Evolutionary conservation across 2,113 vertebrate species (phyloP).

Genomic region (Camelus bactrianus): DNA sequence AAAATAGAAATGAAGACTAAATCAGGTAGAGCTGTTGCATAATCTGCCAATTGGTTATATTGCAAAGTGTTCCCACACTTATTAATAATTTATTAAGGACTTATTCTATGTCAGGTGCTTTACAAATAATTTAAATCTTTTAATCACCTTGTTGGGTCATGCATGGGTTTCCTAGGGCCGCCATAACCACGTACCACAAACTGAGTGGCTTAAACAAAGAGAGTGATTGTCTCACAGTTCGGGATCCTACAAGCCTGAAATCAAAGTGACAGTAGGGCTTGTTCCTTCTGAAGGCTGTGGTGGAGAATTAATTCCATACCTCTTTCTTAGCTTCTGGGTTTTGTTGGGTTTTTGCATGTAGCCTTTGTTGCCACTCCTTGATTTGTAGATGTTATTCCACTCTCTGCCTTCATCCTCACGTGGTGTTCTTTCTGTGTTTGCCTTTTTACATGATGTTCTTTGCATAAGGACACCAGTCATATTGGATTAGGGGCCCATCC

Average conservation of each 20-base stretch:
- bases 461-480: not conserved
- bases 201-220: not conserved
- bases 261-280: not conserved
- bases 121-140: not conserved
- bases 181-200: not conserved
- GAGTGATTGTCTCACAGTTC: not conserved
- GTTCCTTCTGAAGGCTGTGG: not conserved
- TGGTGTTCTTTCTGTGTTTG: not conserved
- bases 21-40: not conserved
- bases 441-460: not conserved
- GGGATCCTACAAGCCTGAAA: not conserved
- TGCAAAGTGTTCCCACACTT: not conserved
- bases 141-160: fast-evolving
- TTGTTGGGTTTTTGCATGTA: not conserved
- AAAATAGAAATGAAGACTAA: constrained; percentile 41
- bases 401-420: not conserved
- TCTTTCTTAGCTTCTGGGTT: not conserved
- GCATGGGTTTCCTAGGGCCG: not conserved
- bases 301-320: not conserved
- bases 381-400: not conserved
- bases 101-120: not conserved
- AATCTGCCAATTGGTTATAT: not conserved
- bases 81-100: not conserved
- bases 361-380: not conserved
- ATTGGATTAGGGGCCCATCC: not conserved